Evolutionary conservation across 1,140 invertebrate species (phyloP).

Genomic region (Microplitis demolitor): DNA sequence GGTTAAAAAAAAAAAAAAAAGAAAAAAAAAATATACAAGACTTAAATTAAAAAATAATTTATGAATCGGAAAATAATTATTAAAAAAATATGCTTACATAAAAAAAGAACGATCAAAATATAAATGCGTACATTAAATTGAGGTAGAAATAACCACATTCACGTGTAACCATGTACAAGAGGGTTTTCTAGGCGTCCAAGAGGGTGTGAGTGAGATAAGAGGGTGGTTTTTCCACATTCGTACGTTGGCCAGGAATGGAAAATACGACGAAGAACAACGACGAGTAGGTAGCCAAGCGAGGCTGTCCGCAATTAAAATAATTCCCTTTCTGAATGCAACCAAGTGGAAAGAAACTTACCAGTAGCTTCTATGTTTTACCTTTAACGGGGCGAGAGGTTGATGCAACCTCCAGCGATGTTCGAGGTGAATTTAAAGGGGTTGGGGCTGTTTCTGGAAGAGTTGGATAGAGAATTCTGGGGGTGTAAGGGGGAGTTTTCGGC

Average conservation of each 20-base stretch:
- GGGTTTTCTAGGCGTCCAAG: neutral
- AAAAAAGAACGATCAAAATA: slow-evolving; percentile 21
- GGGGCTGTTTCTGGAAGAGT: neutral
- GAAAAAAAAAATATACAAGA: no score
- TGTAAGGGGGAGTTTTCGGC: neutral
- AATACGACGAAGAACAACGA: slow-evolving; percentile 32
- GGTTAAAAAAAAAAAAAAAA: no score
- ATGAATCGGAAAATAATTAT: neutral
- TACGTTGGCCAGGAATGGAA: slow-evolving; percentile 33
- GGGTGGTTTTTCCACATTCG: slow-evolving; percentile 13
- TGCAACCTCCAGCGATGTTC: slow-evolving; percentile 11
- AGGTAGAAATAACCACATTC: slow-evolving; percentile 1
- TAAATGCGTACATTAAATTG: slow-evolving; percentile 29
- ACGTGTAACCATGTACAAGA: neutral
- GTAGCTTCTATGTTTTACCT: slow-evolving; percentile 38
- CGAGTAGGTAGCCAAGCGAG: slow-evolving; percentile 55
- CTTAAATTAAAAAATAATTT: neutral
- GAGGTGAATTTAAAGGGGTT: neutral
- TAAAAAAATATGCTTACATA: slow-evolving; percentile 29
- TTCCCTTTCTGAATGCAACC: slow-evolving; percentile 61
- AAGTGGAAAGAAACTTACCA: slow-evolving; percentile 58
- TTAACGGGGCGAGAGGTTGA: neutral
- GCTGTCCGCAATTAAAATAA: slow-evolving; percentile 64
- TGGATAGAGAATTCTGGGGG: neutral
- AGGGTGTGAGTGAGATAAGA: slow-evolving; percentile 22